phyloP scores from a whole-genome alignment of 2,888 invertebrate genomes.

The Teleogryllus oceanicus region DNA sequence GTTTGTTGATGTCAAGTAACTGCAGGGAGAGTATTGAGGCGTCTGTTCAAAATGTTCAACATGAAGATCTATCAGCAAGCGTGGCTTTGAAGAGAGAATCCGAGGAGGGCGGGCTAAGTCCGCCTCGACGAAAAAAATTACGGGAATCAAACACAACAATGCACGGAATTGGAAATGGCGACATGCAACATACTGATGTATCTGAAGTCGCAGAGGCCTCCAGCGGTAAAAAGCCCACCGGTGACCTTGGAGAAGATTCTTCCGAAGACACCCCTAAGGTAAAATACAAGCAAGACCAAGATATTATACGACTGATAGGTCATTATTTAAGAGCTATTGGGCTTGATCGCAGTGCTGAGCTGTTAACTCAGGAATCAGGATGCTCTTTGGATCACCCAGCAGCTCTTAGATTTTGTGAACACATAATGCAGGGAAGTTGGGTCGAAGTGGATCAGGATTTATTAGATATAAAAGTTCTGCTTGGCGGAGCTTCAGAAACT shows the following conservation, averaged over 20 bases:
- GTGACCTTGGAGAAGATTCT: not conserved
- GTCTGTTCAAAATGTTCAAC: not conserved
- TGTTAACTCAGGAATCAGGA: not conserved
- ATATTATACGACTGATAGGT: not conserved
- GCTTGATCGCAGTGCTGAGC: not conserved
- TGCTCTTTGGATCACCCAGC: slow-evolving; percentile 6
- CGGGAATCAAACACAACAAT: not conserved
- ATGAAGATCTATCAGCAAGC: not conserved
- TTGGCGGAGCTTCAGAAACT: not conserved
- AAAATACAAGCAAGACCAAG: not conserved
- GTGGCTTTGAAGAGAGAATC: not conserved
- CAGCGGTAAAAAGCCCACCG: not conserved
- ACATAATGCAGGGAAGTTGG: not conserved
- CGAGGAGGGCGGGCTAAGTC: slow-evolving; percentile 1
- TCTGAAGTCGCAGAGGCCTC: not conserved
- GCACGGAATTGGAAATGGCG: slow-evolving; percentile 4
- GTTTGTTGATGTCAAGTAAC: too few relatives aligned
- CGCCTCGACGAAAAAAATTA: slow-evolving; percentile 9
- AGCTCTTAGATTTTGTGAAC: not conserved
- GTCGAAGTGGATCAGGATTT: not conserved
- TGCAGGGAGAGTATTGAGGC: too few relatives aligned
- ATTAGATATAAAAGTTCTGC: not conserved
- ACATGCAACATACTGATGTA: not conserved
- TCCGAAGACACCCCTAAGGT: not conserved
- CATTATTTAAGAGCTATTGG: slow-evolving; percentile 6